phyloP scores from a whole-genome alignment of 2,113 vertebrate species.

The Aptenodytes patagonicus region DNA sequence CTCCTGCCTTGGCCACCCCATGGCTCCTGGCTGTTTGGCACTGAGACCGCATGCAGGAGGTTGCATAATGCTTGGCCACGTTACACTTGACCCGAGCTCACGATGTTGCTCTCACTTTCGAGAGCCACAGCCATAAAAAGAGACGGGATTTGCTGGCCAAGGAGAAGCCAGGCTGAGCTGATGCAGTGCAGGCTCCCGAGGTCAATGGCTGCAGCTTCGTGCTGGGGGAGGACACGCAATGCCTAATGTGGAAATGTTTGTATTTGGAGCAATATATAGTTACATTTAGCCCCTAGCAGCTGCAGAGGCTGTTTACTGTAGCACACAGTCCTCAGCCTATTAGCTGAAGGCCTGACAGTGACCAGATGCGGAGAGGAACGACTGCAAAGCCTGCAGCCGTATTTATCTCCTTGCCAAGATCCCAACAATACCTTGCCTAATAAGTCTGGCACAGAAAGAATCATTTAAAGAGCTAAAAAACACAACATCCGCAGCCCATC shows the following conservation, averaged over 20 bases:
- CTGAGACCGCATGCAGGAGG: neutral
- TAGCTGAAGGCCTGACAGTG: constrained; percentile 61
- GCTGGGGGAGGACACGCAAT: neutral
- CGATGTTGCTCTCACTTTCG: neutral
- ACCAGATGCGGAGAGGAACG: constrained; percentile 44
- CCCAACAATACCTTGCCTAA: constrained; percentile 66
- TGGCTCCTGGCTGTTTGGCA: neutral
- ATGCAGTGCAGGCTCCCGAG: constrained; percentile 11
- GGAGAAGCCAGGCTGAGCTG: neutral
- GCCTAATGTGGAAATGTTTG: constrained; percentile 76
- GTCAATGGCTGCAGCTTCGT: constrained; percentile 19
- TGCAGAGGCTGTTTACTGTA: constrained; percentile 36
- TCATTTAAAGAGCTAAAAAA: constrained; percentile 54
- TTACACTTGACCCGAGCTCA: neutral
- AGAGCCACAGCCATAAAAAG: constrained; percentile 25
- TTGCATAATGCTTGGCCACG: neutral
- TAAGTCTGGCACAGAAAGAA: constrained; percentile 70
- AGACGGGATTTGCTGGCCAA: neutral
- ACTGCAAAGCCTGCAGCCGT: neutral
- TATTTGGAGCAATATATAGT: constrained; percentile 46
- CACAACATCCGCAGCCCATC: constrained; percentile 52
- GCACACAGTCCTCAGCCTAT: constrained; percentile 17
- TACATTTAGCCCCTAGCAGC: constrained; percentile 36
- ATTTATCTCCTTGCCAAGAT: constrained; percentile 55
- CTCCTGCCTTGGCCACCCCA: neutral